These are phyloP conservation scores for Margarornis squamiger DNA, from an alignment of 2,797 vertebrate species.

Conservation along the genomic window DNA sequence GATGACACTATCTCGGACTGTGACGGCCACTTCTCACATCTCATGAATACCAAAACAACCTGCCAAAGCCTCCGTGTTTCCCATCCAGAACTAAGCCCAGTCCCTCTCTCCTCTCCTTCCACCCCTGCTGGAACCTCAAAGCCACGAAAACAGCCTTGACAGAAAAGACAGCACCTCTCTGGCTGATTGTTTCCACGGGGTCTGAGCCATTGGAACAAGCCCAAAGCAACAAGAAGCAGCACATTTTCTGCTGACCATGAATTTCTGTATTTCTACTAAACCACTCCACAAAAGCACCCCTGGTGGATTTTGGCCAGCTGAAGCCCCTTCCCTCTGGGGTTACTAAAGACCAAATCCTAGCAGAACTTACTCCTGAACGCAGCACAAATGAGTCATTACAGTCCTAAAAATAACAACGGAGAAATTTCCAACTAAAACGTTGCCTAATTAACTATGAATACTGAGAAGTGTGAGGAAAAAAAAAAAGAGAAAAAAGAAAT, in stretches of 20 bases:
- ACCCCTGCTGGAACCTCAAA: background rate
- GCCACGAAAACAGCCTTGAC: background rate
- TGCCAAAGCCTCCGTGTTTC: background rate
- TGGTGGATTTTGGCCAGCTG: background rate
- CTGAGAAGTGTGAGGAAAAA: background rate
- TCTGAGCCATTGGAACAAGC: background rate
- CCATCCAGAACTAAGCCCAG: background rate
- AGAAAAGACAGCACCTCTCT: background rate
- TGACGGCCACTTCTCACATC: background rate
- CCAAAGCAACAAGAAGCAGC: background rate
- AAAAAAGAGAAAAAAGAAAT: background rate
- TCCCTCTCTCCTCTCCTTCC: background rate
- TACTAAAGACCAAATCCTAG: slow-evolving; percentile 31
- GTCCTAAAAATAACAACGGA: slow-evolving; percentile 48
- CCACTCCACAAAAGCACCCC: background rate
- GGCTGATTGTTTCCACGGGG: background rate
- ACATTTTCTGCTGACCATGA: background rate
- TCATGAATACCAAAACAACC: background rate
- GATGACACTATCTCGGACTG: background rate
- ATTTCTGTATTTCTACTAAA: background rate
- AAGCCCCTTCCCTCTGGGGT: background rate
- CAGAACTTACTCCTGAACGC: background rate
- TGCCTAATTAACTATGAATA: slow-evolving; percentile 46
- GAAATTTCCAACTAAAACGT: slow-evolving; percentile 46
- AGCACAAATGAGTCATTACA: slow-evolving; percentile 45